phyloP scores from a whole-genome alignment of 92 coral and sea anemone species.

The Palythoa caribaeorum region DNA sequence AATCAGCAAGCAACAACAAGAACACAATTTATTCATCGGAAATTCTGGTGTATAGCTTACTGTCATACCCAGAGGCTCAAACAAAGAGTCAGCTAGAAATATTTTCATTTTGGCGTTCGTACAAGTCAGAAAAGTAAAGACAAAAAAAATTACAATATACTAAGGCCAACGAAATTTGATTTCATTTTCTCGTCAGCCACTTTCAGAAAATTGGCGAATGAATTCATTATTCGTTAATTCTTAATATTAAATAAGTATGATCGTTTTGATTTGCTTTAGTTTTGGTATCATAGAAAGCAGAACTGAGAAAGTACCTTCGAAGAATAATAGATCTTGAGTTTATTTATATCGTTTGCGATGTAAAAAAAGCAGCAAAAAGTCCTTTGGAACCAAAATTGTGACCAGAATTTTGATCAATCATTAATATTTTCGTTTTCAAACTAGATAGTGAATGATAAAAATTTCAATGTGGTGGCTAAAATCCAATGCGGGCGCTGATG shows the following conservation, averaged over 20 bases:
- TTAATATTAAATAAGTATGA: neutral
- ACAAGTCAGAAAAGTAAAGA: neutral
- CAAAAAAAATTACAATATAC: no score
- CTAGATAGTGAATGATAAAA: slow-evolving; percentile 17
- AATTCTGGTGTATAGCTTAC: neutral
- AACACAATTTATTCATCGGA: no score
- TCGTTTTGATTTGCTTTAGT: neutral
- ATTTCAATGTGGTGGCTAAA: neutral
- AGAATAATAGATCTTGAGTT: slow-evolving; percentile 29
- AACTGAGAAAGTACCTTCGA: slow-evolving; percentile 28
- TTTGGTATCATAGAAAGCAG: slow-evolving; percentile 18
- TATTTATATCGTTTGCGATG: slow-evolving; percentile 14
- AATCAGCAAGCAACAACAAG: neutral
- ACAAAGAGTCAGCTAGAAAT: neutral
- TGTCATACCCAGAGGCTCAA: slow-evolving; percentile 6
- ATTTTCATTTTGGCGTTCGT: neutral
- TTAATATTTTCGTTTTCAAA: neutral
- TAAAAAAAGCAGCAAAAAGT: slow-evolving; percentile 16
- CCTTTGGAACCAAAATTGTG: slow-evolving; percentile 14
- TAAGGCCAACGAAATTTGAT: slow-evolving; percentile 25
- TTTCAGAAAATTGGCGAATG: no score
- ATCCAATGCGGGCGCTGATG: neutral
- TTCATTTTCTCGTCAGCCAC: slow-evolving; percentile 28
- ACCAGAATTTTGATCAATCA: neutral
- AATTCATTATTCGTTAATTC: neutral